These are phyloP conservation scores for Sialis lutaria DNA, from an alignment of 2,888 invertebrate species.

Conservation along the genomic window DNA sequence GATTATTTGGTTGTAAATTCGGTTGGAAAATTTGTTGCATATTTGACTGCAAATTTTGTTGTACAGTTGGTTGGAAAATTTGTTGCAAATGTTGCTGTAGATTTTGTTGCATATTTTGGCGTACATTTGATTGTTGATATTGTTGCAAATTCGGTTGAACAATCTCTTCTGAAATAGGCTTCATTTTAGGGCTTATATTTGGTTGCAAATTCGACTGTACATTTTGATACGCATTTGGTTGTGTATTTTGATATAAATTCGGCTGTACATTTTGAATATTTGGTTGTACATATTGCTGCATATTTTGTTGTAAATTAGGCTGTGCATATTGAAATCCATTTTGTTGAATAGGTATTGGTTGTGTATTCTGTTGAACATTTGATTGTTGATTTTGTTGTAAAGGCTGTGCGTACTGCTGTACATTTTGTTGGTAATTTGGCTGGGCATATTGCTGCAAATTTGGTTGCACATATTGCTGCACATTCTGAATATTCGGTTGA, in stretches of 20 bases:
- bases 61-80: no score
- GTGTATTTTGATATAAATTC: background rate
- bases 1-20: no score
- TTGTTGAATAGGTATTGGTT: constrained; percentile 6
- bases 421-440: constrained; percentile 12
- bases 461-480: background rate
- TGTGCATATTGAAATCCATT: constrained; percentile 4
- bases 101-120: constrained; percentile 1
- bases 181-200: constrained; percentile 9
- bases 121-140: constrained; percentile 1
- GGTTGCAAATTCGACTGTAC: background rate
- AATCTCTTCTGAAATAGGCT: constrained; percentile 6
- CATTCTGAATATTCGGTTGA: no score
- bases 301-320: constrained; percentile 8
- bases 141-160: no score
- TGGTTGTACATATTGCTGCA: constrained; percentile 7
- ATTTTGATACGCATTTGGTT: background rate
- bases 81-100: background rate
- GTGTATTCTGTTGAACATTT: no score
- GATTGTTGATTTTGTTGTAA: constrained; percentile 21
- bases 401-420: constrained; percentile 8
- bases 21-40: no score
- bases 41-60: no score
- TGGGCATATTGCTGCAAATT: constrained; percentile 21
- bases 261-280: background rate